Evolutionary conservation across 2,888 invertebrate species (phyloP), one percentile per base, ranked within the genome.

Genomic region (Octonoba sinensis): DNA sequence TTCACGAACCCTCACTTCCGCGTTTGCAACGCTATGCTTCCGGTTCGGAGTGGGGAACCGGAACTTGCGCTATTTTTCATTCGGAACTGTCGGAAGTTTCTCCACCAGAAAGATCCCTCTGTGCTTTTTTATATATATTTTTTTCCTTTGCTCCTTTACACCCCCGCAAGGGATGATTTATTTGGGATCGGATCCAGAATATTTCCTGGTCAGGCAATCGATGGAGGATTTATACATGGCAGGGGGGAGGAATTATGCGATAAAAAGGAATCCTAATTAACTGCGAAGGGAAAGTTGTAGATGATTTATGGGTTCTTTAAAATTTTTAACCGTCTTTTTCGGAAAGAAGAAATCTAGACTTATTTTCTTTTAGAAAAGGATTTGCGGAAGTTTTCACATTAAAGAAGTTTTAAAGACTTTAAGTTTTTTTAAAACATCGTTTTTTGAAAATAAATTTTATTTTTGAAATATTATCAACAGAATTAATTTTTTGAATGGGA

Each of bases 11-110:
- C 44, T 56, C 51, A 72, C 70, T 57, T 75, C 75, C 81, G 70
- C 56, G 51, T 46, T 47, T 65, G 70, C 81, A 70, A 81, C 54
- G 81, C 81, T 75, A 82, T 82, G 81, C 81, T 82, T 82, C 81
- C 81, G 74, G 62, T 74, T 51, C 27, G 60, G 60, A 46, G 59
- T 24, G 56, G 60, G 76, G 46, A 49, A 77, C 79, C 79, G 79
- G 79, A 81, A 81, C 69, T 22, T 12, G 27, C 70, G 69, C 75
- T 75, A 82, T 82, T 82, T 82, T 75, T 82, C 81, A 82, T 75
- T 65, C 44, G 59, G 56, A 27, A 57, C 44, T 71, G 75, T 74
- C 81, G 81, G 75, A 74, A 75, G 64, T 78, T 46, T 64, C 46
- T 36, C 62, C 67, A 22, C 36, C 24, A 11, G 16, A 24, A 36